These are phyloP conservation scores for Oligia latruncula DNA, from an alignment of 2,888 invertebrate species.

Conservation along the genomic window DNA sequence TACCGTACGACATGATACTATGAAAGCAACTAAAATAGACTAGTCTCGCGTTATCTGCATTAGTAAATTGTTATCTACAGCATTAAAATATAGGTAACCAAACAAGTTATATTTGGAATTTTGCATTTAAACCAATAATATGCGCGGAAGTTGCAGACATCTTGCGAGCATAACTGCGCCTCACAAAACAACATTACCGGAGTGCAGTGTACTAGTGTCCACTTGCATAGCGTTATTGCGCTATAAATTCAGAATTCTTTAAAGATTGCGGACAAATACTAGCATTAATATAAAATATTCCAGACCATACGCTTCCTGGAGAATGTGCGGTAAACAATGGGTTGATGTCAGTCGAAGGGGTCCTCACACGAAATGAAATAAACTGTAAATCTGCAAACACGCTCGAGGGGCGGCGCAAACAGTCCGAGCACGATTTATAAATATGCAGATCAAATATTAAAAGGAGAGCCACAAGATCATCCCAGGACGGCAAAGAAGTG, in stretches of 20 bases:
- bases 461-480: constrained; percentile 83
- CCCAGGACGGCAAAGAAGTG: constrained; percentile 68
- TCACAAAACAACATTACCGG: constrained; percentile 24
- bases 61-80: too few relatives aligned
- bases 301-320: constrained; percentile 52
- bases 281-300: constrained; percentile 60
- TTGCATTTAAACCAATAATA: constrained; percentile 21
- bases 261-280: constrained; percentile 53
- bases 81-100: background rate
- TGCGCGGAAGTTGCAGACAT: constrained; percentile 37
- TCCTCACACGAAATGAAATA: constrained; percentile 75
- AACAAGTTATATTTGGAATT: background rate
- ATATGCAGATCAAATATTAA: constrained; percentile 88
- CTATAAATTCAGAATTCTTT: constrained; percentile 60
- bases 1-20: too few relatives aligned
- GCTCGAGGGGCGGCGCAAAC: constrained; percentile 71
- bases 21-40: too few relatives aligned
- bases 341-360: constrained; percentile 59
- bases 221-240: constrained; percentile 57
- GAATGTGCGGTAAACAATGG: constrained; percentile 60
- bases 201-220: constrained; percentile 35
- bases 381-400: constrained; percentile 81
- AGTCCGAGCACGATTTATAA: constrained; percentile 80
- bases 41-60: too few relatives aligned
- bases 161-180: constrained; percentile 36